Evolutionary conservation across 2,113 vertebrate genomes (phyloP).

Genomic region (Zeus faber): DNA sequence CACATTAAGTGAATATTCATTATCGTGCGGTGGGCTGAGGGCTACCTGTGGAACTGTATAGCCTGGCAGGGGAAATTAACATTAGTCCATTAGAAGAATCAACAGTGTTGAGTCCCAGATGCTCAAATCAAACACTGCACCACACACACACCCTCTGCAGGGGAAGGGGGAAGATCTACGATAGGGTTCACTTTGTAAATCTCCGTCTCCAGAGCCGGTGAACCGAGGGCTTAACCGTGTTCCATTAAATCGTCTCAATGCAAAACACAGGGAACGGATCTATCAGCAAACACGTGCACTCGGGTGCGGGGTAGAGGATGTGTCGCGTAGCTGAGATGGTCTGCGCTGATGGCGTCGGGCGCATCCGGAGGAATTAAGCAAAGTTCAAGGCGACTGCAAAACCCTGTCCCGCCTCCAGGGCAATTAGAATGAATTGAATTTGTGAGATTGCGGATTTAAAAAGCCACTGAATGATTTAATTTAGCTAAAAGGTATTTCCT

Average conservation of each 20-base stretch:
- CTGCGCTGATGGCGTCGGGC: slow-evolving; percentile 10
- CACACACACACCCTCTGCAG: background rate
- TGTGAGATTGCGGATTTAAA: slow-evolving; percentile 13
- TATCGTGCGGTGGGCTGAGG: slow-evolving; percentile 14
- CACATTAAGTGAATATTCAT: slow-evolving; percentile 33
- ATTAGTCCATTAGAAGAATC: slow-evolving; percentile 25
- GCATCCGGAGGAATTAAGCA: slow-evolving; percentile 32
- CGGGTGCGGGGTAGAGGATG: too few relatives aligned
- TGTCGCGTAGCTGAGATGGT: slow-evolving; percentile 25
- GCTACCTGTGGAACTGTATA: slow-evolving; percentile 29
- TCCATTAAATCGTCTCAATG: background rate
- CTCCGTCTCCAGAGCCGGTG: too few relatives aligned
- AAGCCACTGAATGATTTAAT: slow-evolving; percentile 27
- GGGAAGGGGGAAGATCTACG: background rate
- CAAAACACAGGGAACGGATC: too few relatives aligned
- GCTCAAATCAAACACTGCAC: slow-evolving; percentile 21
- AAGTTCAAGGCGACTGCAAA: slow-evolving; percentile 36
- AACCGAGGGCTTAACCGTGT: too few relatives aligned
- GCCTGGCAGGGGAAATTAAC: slow-evolving; percentile 19
- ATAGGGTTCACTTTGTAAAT: background rate
- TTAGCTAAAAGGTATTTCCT: slow-evolving; percentile 43
- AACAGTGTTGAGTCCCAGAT: slow-evolving; percentile 19
- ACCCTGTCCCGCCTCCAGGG: slow-evolving; percentile 11
- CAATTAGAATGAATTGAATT: slow-evolving; percentile 5
- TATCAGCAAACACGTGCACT: too few relatives aligned